Evolutionary conservation across 2,113 vertebrate genomes (phyloP), one percentile per base, ranked within the genome.

Genomic region (Lanius ludovicianus): DNA sequence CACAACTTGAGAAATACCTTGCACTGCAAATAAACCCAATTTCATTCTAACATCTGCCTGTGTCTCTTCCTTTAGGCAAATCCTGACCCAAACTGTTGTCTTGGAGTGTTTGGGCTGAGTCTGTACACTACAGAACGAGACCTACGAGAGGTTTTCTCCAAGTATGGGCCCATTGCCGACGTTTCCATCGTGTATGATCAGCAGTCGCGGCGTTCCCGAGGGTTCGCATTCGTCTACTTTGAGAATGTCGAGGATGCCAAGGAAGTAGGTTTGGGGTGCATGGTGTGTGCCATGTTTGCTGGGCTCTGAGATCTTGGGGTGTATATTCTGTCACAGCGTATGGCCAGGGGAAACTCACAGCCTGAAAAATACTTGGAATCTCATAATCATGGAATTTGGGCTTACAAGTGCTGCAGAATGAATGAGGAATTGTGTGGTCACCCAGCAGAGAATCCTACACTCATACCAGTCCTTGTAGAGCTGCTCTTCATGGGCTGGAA

Each of bases 171-270:
- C 33, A 98, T 99, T 85, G 97, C 98, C 1, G 99, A 99, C 33
- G 99, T 99, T 73, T 98, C 97, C 90, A 99, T 99, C 21, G 99
- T 99, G 56, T 99, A 99, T 25, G 99, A 99, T 92, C 99, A 99
- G 97, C 99, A 99, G 90, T 99, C 99, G 2, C 98, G 99, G 24
- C 99, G 99, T 46, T 99, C 99, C 42, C 98, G 99, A 67, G 99
- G 99, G 76, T 99, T 99, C 84, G 98, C 99, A 0, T 99, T 99
- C 73, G 99, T 99, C 50, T 99, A 99, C 98, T 99, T 99, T 5
- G 99, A 99, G 96, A 99, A 99, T 33, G 98, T 98, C 15, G 98
- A 98, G 52, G 99, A 99, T 93, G 98, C 99, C 52, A 99, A 99
- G 96, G 99, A 99, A 97, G 99, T 99, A 95, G 86, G 98, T 96